Evolutionary conservation across 2,797 vertebrate genomes (phyloP).

Genomic region (Tapera naevia): DNA sequence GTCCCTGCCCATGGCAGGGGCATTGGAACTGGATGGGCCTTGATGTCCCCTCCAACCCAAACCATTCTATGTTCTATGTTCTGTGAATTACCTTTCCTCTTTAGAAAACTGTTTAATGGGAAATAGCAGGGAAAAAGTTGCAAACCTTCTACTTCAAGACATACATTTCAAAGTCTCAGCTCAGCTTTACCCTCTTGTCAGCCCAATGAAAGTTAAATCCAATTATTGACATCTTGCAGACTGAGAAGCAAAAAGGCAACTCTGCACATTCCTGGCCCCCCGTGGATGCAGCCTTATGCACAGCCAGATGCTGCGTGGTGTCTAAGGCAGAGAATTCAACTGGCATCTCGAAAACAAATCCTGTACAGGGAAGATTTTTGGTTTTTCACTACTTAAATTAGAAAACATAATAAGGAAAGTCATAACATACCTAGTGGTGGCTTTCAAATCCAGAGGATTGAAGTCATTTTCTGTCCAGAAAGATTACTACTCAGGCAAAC

Average conservation of each 20-base stretch:
- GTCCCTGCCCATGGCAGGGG: too few species aligned
- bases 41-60: too few species aligned
- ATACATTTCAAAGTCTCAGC: background rate
- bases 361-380: background rate
- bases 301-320: background rate
- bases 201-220: background rate
- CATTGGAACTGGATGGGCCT: too few species aligned
- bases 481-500: background rate
- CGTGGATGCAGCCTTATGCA: conserved; percentile 5
- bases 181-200: background rate
- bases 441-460: background rate
- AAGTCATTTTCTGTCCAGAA: background rate
- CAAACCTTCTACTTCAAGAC: background rate
- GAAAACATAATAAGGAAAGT: background rate
- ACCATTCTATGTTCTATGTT: too few species aligned
- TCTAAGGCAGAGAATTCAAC: background rate
- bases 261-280: conserved; percentile 45
- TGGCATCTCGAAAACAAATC: background rate
- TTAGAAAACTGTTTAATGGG: background rate
- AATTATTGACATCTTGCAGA: conserved; percentile 3
- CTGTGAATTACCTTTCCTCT: background rate
- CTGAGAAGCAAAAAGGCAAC: background rate
- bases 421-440: background rate
- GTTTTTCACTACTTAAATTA: background rate
- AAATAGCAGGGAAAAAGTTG: background rate